Evolutionary conservation across 2,113 vertebrate genomes (phyloP).

Genomic region (Charadrius vociferus): DNA sequence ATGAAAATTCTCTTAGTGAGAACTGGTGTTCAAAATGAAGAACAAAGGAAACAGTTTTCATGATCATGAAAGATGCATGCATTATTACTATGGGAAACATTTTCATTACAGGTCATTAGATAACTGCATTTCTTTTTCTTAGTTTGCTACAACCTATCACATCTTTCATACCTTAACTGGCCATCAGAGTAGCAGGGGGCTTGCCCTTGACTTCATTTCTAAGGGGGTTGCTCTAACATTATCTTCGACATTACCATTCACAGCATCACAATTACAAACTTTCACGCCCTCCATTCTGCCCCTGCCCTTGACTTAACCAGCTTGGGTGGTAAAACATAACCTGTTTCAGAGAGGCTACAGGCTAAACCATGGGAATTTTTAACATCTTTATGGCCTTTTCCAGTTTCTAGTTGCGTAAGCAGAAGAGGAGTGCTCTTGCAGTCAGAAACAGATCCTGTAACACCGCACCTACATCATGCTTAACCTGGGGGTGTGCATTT

Average conservation of each 20-base stretch:
- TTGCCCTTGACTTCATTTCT: neutral
- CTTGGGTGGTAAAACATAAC: neutral
- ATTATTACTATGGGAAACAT: conserved; percentile 32
- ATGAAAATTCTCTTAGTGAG: neutral
- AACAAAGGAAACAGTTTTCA: conserved; percentile 15
- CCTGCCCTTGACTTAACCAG: neutral
- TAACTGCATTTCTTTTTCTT: neutral
- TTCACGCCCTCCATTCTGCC: neutral
- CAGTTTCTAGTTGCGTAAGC: neutral
- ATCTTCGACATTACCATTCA: neutral
- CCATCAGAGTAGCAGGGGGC: accelerated
- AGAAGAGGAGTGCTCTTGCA: neutral
- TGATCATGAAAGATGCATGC: conserved; percentile 31
- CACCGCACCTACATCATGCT: neutral
- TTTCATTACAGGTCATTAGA: conserved; percentile 46
- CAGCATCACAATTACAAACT: neutral
- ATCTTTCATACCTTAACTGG: neutral
- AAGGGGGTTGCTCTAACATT: neutral
- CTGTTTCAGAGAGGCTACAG: neutral
- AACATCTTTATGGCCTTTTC: neutral
- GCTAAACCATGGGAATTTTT: neutral
- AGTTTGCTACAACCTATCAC: conserved; percentile 10
- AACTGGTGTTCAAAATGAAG: neutral
- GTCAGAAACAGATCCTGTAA: neutral
- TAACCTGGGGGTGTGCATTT: accelerated